Base-by-base conservation (phyloP, 2,888 invertebrate species). In the Alcis repandata region DNA sequence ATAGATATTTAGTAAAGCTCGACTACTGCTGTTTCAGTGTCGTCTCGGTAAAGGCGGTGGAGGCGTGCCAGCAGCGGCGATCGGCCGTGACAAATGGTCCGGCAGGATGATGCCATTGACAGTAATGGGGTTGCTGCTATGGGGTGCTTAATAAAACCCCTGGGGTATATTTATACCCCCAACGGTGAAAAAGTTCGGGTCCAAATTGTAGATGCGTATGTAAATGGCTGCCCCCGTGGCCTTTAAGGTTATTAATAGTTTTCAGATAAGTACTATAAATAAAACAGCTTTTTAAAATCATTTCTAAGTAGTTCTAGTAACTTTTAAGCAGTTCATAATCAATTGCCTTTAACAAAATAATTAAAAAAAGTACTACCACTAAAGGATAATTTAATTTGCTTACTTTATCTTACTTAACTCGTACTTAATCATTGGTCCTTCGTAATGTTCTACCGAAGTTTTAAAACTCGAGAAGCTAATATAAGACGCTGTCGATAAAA, bases 1-100 rank as follows among this genome's bases (percentile, higher is more conserved):
- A n/a, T 13, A 11, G 22, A n/a, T 11, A 13, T 27, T 40, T 6
- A 9, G 15, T 15, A 40, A 57, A 52, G 38, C 17, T 46, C 7
- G 8, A 36, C 1, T 38, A 56, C 59, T 59, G 64, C 59, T 59
- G 64, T 0, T n/a, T 41, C 0, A n/a, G 2, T 0, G 10, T 58
- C 38, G 0, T 0, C 8, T 17, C 36, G 22, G 75, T 74, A 75
- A 76, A 79, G 85, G 84, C 84, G 83, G 75, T 75, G 74, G 77
- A 80, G 85, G 85, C 85, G 84, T 81, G 82, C 48, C 56, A 56
- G 73, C 76, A 61, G 64, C 68, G 72, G 67, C 73, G 68, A 69
- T 70, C 71, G 77, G 49, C 75, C 69, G 82, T 87, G 86, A 87
- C 83, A 85, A 86, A 87, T 86, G 84, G 83, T 80, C 85, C 81